Base-by-base conservation (phyloP, 1,140 invertebrate genomes). In the Drosophila erecta region DNA sequence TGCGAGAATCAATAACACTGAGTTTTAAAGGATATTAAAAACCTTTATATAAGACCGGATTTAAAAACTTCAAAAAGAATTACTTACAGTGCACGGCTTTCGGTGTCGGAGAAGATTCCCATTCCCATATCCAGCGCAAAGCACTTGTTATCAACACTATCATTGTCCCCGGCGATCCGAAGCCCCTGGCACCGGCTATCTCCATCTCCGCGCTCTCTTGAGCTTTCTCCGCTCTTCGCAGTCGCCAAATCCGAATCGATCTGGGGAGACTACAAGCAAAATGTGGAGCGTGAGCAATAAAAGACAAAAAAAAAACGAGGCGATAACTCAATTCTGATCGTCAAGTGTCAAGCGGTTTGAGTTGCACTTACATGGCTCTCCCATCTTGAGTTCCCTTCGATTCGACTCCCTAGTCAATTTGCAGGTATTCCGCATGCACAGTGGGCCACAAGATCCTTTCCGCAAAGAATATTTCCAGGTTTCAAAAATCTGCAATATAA, bases 121-220 rank as follows among this genome's bases (percentile, higher is more conserved):
- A 57, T 49, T 50, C 62, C 46, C 44, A 74, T 83, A 83, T 75
- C 79, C 79, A 83, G 56, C 38, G 40, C 35, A 55, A 78, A 30
- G 33, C 59, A 75, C 71, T 78, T 67, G 33, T 79, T 83, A 79
- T 83, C 75, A 83, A 60, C 69, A 83, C 79, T 78, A 81, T 81
- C 79, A 62, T 51, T 77, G 47, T 76, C 66, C 53, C 50, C 49
- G 22, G 2, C 72, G 15, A 22, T 70, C 53, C 17, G 61, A 30
- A 58, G 27, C 38, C 56, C 51, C 27, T 27, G n/a, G 47, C 49
- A 33, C 2, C 27, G 56, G 11, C 30, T 60, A 51, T 35, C 11
- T 35, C 15, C 30, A 49, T 56, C 47, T 53, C 47, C 5, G 12
- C 15, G 37, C 62, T 69, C 65, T 55, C 65, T 35, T 14, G 24